phyloP scores from a whole-genome alignment of 2,797 vertebrate genomes.

The Mormyrops attenuatus region DNA sequence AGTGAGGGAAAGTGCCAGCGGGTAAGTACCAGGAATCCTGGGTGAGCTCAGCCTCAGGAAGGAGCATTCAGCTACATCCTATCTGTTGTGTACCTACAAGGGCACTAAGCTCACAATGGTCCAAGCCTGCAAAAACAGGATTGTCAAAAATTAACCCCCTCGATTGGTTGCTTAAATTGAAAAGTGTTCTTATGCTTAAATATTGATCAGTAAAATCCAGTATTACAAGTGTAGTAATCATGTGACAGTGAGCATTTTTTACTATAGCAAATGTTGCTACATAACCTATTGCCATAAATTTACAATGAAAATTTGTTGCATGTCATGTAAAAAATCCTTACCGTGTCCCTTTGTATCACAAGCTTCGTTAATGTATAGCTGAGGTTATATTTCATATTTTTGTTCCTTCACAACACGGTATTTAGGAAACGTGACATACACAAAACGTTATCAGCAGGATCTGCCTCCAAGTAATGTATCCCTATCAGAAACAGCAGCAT shows the following conservation, averaged over 20 bases:
- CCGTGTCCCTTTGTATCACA: neutral
- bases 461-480: neutral
- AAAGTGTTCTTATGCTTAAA: neutral
- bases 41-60: neutral
- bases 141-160: neutral
- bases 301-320: neutral
- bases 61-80: neutral
- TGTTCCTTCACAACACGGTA: neutral
- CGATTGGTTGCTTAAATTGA: neutral
- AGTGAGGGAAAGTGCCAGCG: neutral
- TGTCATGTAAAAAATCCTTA: neutral
- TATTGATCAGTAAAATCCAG: neutral
- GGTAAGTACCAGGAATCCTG: neutral
- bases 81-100: neutral
- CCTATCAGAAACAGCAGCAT: neutral
- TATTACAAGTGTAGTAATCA: neutral
- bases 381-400: neutral
- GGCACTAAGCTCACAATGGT: neutral
- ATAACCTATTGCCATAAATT: neutral
- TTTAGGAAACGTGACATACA: neutral
- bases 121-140: neutral
- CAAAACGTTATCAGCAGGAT: neutral
- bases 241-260: neutral
- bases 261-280: neutral
- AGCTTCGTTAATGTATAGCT: neutral